Percentiles rank a stretch among this genome's conserved stretches.
Conservation (phyloP, 2,797 vertebrate genomes). For the Chrysocyon brachyurus region DNA sequence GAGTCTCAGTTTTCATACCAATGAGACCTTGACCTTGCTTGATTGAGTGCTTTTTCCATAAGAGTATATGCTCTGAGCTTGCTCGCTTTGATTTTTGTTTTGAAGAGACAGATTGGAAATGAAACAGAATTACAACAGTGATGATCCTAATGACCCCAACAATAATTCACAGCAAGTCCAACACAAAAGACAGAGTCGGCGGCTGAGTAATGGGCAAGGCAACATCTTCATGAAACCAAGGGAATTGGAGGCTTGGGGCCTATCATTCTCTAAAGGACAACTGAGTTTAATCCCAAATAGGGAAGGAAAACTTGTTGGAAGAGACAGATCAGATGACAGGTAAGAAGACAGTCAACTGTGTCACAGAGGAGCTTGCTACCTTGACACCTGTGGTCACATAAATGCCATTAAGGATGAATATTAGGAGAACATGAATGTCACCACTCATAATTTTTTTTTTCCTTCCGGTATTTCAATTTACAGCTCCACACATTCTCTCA, state of each 20-base stretch:
- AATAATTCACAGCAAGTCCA: background rate
- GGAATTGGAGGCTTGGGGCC: background rate
- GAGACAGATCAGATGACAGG: background rate
- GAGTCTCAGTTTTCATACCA: conserved; percentile 4
- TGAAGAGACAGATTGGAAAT: conserved; percentile 51
- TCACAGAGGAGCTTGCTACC: background rate
- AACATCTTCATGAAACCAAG: background rate
- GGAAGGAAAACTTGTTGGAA: background rate
- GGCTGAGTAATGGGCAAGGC: background rate
- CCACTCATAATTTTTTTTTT: background rate
- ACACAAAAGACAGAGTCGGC: background rate
- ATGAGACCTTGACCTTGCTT: conserved; percentile 12
- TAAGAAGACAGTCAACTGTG: background rate
- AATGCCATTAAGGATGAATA: background rate
- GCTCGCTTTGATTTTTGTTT: conserved; percentile 62
- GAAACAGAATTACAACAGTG: conserved; percentile 41
- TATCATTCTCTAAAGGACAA: background rate
- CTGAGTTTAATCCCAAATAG: background rate
- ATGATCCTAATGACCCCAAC: background rate
- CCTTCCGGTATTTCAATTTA: background rate
- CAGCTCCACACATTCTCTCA: background rate
- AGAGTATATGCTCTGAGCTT: background rate
- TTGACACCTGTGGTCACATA: background rate
- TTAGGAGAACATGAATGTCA: background rate
- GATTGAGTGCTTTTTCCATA: conserved; percentile 31